Evolutionary conservation across 2,113 vertebrate species (phyloP).

Genomic region (Atherinomorus stipes): DNA sequence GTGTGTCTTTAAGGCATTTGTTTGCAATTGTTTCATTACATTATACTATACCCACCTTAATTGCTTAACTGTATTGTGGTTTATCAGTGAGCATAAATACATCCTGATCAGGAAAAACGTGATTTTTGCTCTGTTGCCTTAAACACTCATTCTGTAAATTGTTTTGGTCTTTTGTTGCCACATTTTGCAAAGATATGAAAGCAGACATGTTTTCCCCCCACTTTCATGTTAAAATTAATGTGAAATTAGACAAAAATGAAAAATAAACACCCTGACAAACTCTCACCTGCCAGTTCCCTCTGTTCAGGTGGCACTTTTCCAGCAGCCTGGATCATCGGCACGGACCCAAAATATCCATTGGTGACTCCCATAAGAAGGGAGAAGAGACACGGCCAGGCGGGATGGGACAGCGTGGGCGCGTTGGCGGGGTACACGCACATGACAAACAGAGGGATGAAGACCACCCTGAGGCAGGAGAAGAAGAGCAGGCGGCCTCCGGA

Average conservation of each 20-base stretch:
- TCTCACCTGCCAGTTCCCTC: constrained; percentile 93
- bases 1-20: too few relatives aligned
- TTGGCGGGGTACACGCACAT: constrained; percentile 92
- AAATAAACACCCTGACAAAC: background rate
- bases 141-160: too few relatives aligned
- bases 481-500: constrained; percentile 90
- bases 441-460: constrained; percentile 98
- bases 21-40: background rate
- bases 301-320: constrained; percentile 94
- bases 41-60: background rate
- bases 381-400: constrained; percentile 97
- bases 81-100: background rate
- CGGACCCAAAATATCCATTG: constrained; percentile 96
- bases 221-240: background rate
- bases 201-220: background rate
- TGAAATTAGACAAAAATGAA: background rate
- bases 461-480: constrained; percentile 90
- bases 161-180: too few relatives aligned
- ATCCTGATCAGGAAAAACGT: too few relatives aligned
- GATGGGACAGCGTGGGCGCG: constrained; percentile 89
- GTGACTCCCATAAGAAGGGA: constrained; percentile 97
- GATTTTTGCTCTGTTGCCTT: too few relatives aligned
- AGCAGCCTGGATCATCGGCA: constrained; percentile 97
- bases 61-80: background rate
- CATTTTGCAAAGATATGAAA: background rate